These are phyloP conservation scores for Acronicta alni DNA, from an alignment of 2,888 invertebrate genomes.

Conservation along the genomic window DNA sequence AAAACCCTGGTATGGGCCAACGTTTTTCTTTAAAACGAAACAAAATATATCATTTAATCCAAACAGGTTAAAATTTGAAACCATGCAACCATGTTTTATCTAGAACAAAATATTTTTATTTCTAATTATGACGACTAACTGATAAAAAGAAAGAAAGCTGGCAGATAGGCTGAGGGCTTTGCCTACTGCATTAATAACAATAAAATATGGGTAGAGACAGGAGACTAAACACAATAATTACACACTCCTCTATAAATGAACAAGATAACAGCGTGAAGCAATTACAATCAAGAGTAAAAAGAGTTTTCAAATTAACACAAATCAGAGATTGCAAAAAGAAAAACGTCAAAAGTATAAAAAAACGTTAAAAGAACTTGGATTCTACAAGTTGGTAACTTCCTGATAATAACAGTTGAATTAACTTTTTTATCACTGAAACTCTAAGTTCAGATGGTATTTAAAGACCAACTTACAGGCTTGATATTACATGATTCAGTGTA, in stretches of 20 bases:
- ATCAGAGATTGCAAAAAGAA: constrained; percentile 30
- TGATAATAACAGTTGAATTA: constrained; percentile 52
- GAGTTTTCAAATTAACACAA: constrained; percentile 11
- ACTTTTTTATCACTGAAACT: constrained; percentile 60
- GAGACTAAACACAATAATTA: too few relatives aligned
- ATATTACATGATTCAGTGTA: constrained; percentile 14
- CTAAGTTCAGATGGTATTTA: constrained; percentile 54
- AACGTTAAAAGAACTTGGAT: constrained; percentile 30
- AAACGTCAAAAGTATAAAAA: constrained; percentile 23
- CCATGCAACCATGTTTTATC: too few relatives aligned
- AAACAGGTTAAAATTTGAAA: too few relatives aligned
- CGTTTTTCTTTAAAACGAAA: too few relatives aligned
- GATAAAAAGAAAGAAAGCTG: too few relatives aligned
- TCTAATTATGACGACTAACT: too few relatives aligned
- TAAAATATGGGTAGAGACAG: too few relatives aligned
- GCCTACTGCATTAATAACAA: too few relatives aligned
- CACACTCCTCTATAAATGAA: background rate
- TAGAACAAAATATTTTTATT: too few relatives aligned
- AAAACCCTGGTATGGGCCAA: too few relatives aligned
- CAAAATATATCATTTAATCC: too few relatives aligned
- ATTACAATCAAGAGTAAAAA: constrained; percentile 18
- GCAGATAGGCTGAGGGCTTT: too few relatives aligned
- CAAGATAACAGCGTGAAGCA: constrained; percentile 4
- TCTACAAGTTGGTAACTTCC: constrained; percentile 52
- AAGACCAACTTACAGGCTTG: constrained; percentile 54